Percentiles rank a stretch among this genome's conserved stretches.
These are phyloP conservation scores for Opisthocomus hoazin DNA, from an alignment of 2,113 vertebrate genomes.

Conservation along the genomic window DNA sequence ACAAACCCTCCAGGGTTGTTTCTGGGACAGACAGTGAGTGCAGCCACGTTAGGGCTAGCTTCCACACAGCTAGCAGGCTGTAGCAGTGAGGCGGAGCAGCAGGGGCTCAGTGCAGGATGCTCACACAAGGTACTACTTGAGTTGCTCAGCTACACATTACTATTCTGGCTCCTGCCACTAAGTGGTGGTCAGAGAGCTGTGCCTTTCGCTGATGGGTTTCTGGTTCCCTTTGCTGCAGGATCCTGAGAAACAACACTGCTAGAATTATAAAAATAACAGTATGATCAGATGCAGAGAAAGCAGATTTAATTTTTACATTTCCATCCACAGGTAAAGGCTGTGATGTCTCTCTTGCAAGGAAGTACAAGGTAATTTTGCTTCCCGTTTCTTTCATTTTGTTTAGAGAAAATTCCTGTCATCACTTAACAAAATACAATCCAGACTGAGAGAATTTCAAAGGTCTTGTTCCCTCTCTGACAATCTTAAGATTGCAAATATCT, in stretches of 20 bases:
- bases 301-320: neutral
- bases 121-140: neutral
- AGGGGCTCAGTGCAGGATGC: neutral
- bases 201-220: neutral
- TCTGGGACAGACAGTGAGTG: neutral
- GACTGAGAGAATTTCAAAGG: neutral
- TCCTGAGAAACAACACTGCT: neutral
- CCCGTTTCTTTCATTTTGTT: neutral
- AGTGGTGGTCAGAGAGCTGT: neutral
- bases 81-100: neutral
- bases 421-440: neutral
- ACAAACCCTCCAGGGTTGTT: no score
- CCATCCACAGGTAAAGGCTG: neutral
- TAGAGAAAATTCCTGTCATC: neutral
- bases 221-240: neutral
- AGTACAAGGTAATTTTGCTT: neutral
- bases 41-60: neutral
- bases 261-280: neutral
- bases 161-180: neutral
- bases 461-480: neutral
- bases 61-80: neutral
- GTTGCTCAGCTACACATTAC: neutral
- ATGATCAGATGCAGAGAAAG: neutral
- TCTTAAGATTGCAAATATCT: neutral
- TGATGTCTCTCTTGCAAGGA: neutral